Conservation (phyloP, 1,140 invertebrate species). For the Lasioglossum albipes region DNA sequence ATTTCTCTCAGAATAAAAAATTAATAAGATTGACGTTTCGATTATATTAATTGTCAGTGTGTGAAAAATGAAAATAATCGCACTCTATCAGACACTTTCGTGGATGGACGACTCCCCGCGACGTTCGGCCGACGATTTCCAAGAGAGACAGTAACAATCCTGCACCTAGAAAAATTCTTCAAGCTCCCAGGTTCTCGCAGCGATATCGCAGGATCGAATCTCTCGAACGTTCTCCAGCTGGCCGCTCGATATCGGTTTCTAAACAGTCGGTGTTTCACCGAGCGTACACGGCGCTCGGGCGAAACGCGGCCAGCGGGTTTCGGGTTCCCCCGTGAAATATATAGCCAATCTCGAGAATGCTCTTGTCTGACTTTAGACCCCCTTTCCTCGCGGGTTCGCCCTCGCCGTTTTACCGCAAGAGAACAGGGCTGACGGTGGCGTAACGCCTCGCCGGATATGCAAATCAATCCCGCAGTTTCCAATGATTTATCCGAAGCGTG, state of each 20-base stretch:
- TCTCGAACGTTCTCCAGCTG: too few species aligned
- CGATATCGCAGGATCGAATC: too few species aligned
- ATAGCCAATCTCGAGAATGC: conserved; percentile 77
- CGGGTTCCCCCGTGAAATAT: conserved; percentile 60
- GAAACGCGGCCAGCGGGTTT: conserved; percentile 47
- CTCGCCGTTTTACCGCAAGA: conserved; percentile 24
- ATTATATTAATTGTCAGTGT: too few species aligned
- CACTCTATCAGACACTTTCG: too few species aligned
- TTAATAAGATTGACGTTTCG: too few species aligned
- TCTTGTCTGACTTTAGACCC: conserved; percentile 73
- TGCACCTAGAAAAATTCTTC: too few species aligned
- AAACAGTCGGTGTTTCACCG: conserved; percentile 13
- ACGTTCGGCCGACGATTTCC: too few species aligned
- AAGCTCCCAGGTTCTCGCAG: too few species aligned
- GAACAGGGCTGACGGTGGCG: conserved; percentile 37
- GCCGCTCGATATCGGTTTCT: conserved; percentile 8
- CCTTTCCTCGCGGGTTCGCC: conserved; percentile 19
- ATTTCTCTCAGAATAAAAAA: too few species aligned
- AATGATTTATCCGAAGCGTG: conserved; percentile 76
- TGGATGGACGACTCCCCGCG: too few species aligned
- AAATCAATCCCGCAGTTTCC: conserved; percentile 77
- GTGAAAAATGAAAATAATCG: too few species aligned
- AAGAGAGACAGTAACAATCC: too few species aligned
- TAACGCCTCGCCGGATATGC: conserved; percentile 71
- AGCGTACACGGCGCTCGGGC: conserved; percentile 25